These are phyloP conservation scores for Cyclopterus lumpus DNA, from an alignment of 2,797 vertebrate species.

Conservation along the genomic window DNA sequence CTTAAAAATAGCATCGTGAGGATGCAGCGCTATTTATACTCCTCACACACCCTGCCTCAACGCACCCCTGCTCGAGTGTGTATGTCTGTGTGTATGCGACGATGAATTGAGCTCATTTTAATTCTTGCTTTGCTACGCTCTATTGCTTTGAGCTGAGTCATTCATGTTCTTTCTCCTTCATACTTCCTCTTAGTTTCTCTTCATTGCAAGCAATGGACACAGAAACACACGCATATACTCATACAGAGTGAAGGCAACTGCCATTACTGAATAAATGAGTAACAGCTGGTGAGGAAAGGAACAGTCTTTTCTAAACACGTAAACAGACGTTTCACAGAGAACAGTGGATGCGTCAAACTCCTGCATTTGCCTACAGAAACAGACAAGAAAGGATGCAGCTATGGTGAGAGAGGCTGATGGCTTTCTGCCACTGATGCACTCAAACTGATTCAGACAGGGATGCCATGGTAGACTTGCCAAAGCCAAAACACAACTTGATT, in stretches of 20 bases:
- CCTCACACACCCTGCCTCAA: slow-evolving; percentile 68
- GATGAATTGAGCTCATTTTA: slow-evolving; percentile 64
- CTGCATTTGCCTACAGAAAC: slow-evolving; percentile 55
- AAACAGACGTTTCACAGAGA: slow-evolving; percentile 30
- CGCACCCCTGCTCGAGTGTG: slow-evolving; percentile 38
- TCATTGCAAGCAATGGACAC: not conserved
- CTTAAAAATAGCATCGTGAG: slow-evolving; percentile 79
- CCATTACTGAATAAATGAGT: slow-evolving; percentile 38
- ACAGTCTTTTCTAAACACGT: slow-evolving; percentile 22
- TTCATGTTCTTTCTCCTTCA: slow-evolving; percentile 58
- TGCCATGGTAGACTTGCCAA: slow-evolving; percentile 44
- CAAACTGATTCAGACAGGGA: slow-evolving; percentile 67
- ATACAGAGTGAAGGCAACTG: not conserved
- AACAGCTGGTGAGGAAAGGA: slow-evolving; percentile 15
- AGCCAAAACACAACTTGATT: slow-evolving; percentile 49
- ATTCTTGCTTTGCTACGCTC: slow-evolving; percentile 65
- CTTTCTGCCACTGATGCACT: slow-evolving; percentile 72
- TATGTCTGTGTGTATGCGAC: slow-evolving; percentile 18
- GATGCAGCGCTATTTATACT: slow-evolving; percentile 82
- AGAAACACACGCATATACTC: not conserved
- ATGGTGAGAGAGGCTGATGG: slow-evolving; percentile 59
- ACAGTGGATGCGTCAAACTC: slow-evolving; percentile 41
- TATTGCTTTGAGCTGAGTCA: slow-evolving; percentile 70
- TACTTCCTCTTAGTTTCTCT: slow-evolving; percentile 27
- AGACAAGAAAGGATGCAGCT: slow-evolving; percentile 56